phyloP scores from a whole-genome alignment of 2,113 vertebrate genomes.

The Telmatochromis sp. region DNA sequence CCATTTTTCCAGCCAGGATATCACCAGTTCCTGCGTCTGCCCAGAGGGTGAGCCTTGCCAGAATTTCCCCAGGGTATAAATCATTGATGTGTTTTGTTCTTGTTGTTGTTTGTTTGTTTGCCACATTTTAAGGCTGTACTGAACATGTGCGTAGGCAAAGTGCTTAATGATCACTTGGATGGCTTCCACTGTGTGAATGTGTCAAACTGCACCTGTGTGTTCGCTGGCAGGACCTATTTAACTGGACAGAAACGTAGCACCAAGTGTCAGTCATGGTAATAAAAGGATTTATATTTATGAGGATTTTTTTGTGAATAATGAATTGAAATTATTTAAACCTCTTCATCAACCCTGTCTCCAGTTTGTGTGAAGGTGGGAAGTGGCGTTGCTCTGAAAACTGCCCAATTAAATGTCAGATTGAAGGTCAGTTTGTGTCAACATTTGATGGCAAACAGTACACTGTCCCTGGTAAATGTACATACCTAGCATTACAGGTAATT shows the following conservation, averaged over 20 bases:
- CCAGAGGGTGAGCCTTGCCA: slow-evolving; percentile 16
- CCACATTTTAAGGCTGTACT: not conserved
- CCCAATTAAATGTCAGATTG: slow-evolving; percentile 46
- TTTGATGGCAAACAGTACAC: slow-evolving; percentile 65
- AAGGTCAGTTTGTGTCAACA: slow-evolving; percentile 61
- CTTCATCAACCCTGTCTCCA: not conserved
- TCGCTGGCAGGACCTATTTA: slow-evolving; percentile 21
- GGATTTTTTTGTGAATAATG: not conserved
- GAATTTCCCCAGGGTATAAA: not conserved
- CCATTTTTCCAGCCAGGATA: not conserved
- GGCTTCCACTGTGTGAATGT: slow-evolving; percentile 23
- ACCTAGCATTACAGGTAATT: slow-evolving; percentile 52
- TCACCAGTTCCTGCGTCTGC: slow-evolving; percentile 56
- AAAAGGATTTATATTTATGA: not conserved
- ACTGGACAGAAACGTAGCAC: slow-evolving; percentile 2
- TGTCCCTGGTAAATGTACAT: slow-evolving; percentile 57
- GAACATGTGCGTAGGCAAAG: slow-evolving; percentile 18
- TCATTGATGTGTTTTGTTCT: not conserved
- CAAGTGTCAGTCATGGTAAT: slow-evolving; percentile 64
- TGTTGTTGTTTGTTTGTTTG: not conserved
- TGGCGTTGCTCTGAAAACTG: slow-evolving; percentile 63
- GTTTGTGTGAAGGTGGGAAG: slow-evolving; percentile 45
- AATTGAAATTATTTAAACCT: not conserved
- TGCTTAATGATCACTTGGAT: slow-evolving; percentile 48
- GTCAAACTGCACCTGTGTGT: slow-evolving; percentile 52